Evolutionary conservation across 2,113 vertebrate genomes (phyloP), one percentile per base, ranked within the genome.

Genomic region (Cyanoderma ruficeps): DNA sequence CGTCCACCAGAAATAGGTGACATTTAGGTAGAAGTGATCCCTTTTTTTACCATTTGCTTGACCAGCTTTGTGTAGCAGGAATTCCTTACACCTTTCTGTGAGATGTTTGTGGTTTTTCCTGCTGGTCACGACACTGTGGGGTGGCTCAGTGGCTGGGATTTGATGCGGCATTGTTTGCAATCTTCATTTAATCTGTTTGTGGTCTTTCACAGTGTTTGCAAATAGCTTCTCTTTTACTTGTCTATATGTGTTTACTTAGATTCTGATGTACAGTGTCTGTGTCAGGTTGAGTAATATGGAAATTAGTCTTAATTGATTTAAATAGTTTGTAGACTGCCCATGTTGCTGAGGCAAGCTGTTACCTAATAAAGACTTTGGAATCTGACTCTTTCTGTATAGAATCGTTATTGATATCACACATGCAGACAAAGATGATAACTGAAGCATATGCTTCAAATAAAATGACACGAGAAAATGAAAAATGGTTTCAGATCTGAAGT

Each of bases 371-470:
- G 90, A 88, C 76, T 94, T 77, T 15, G 18, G 79, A 60, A 68
- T 97, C 79, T 94, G 90, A 93, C 91, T 95, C 71, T 50, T 72
- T 44, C 87, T 80, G 76, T 94, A 89, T 81, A 78, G 90, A 83
- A 90, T 68, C 50, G 37, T 78, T 96, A 90, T 81, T 96, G 94
- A 75, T 90, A 90, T 86, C 85, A 93, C 96, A 93, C 83, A 89
- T 96, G 60, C 68, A 94, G 92, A 94, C 88, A 81, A 86, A 95
- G 92, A 97, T 92, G 87, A 65, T 91, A 93, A 89, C 68, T 81
- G 80, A 81, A 96, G 69, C 93, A 95, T 95, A 96, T 96, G 93
- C 79, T 95, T 93, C 75, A 92, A 71, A 91, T 69, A 78, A 95
- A 93, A 88, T 78, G 85, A 86, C 82, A 87, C 2, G 13, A 89